Evolutionary conservation across 2,888 invertebrate genomes (phyloP), one percentile per base, ranked within the genome.

Genomic region (Diarsia rubi): DNA sequence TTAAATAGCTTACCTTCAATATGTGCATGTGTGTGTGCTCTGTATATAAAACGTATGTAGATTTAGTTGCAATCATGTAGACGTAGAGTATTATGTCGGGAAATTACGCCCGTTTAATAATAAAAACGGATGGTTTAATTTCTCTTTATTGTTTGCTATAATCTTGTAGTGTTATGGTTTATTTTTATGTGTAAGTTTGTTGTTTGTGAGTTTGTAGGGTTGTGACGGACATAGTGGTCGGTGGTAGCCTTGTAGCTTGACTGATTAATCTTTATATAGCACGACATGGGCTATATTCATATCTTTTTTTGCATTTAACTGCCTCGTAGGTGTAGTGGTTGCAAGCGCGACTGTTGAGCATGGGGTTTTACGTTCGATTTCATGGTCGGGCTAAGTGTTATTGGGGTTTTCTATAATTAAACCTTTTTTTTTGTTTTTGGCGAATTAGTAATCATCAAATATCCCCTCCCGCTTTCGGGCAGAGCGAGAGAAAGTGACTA

Each of bases 71-170:
- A 85, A 74, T 74, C 73, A 70, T 79, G 75, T 74, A n/a, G 52
- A 70, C 76, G 75, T 74, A 19, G 57, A 69, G 80, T 84, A 69
- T 79, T 85, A 74, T 69, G 85, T 81, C 60, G 73, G 69, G 75
- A 85, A 85, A 85, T 82, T 79, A 85, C 63, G 74, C 82, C 71
- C 79, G 76, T 82, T 76, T 45, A 74, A 71, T 70, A 68, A 84
- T 84, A 84, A 81, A 85, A 82, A 73, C 70, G 82, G 75, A 79
- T 85, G 72, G 75, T 83, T 82, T 75, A 71, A 85, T 85, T 85
- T 82, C 60, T 82, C 63, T 81, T 81, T 81, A 77, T 72, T 80
- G 66, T 81, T 83, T 73, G 54, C 60, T 49, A 45, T 71, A 76
- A 68, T 76, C 73, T 72, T 81, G 71, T 62, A 49, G 67, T 59